Percentiles rank a stretch among this genome's conserved stretches.
phyloP scores from a whole-genome alignment of 37 sponge, comb jelly and placozoan genomes.

The Corticium candelabrum region DNA sequence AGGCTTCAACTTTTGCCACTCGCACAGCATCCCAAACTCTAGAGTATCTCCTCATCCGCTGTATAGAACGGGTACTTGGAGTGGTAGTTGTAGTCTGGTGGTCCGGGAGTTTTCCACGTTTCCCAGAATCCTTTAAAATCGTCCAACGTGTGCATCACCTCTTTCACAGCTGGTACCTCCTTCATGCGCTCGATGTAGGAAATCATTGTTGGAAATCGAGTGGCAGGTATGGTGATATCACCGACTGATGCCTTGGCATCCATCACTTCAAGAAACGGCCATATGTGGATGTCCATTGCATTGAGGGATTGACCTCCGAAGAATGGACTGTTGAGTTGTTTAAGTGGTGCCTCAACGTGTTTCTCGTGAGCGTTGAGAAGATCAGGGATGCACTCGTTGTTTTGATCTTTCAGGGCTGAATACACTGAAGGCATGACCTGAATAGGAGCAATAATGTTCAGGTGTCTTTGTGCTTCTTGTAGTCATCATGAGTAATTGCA shows the following conservation, averaged over 20 bases:
- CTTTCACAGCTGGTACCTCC: not conserved
- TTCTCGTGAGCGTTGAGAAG: not conserved
- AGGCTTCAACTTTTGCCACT: no score
- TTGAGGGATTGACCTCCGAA: not conserved
- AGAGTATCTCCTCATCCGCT: not conserved
- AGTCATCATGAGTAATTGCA: no score
- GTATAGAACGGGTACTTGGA: not conserved
- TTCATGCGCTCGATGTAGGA: not conserved
- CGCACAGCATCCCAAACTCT: conserved; percentile 10
- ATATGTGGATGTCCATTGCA: not conserved
- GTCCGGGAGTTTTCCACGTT: no score
- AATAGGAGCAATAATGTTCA: no score
- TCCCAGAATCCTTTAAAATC: conserved; percentile 29
- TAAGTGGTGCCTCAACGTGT: not conserved
- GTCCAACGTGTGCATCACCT: not conserved
- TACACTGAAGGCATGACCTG: no score
- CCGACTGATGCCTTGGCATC: not conserved
- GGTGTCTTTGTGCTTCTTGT: no score
- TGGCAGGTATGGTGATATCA: not conserved
- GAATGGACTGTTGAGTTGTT: not conserved
- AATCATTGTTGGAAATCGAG: not conserved
- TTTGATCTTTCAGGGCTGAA: no score
- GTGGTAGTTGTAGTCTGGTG: conserved; percentile 7
- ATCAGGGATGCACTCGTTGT: no score
- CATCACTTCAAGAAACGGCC: not conserved